Evolutionary conservation across 2,888 invertebrate genomes (phyloP), one percentile per base, ranked within the genome.

Genomic region (Clusia tigrina): DNA sequence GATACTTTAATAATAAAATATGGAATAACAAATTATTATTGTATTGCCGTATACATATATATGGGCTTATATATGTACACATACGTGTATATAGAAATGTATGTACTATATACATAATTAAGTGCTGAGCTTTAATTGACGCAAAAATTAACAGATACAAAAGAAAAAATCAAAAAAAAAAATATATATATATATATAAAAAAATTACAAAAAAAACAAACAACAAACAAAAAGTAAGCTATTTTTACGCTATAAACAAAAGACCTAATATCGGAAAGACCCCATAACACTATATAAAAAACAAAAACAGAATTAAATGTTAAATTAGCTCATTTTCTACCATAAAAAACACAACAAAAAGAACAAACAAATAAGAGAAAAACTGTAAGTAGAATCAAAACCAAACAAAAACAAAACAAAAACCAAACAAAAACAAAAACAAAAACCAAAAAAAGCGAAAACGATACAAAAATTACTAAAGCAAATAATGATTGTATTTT

Each of bases 401-500:
- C 63, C 61, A 32, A 65, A 66, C 62, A 67, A 55, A 64, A 63
- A 70, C 54, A 58, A n/a, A n/a, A 66, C 62, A 67, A 55, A 64
- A 63, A 70, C 54, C 58, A n/a, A n/a, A n/a, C n/a, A n/a, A 63
- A 69, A 63, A 69, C 64, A 72, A 55, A 64, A 68, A n/a, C n/a
- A 74, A 73, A 73, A 64, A 55, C 65, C 67, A 37, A 54, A 58
- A 65, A 56, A 65, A 67, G 65, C 15, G 38, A 61, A 67, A 58
- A 66, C 26, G 17, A 22, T 42, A 42, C 51, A 51, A 54, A 62
- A 48, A n/a, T n/a, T n/a, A n/a, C n/a, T n/a, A n/a, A n/a, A n/a
- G n/a, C n/a, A n/a, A n/a, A n/a, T 57, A 18, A 67, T 67, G 68
- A 69, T 69, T 76, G 70, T 74, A 68, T 70, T 70, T 70, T 67